A percentile compares a stretch with the other conserved stretches of the same genome.
These are phyloP conservation scores for Nycticryphes semicollaris DNA, from an alignment of 2,113 vertebrate genomes.

Conservation along the genomic window DNA sequence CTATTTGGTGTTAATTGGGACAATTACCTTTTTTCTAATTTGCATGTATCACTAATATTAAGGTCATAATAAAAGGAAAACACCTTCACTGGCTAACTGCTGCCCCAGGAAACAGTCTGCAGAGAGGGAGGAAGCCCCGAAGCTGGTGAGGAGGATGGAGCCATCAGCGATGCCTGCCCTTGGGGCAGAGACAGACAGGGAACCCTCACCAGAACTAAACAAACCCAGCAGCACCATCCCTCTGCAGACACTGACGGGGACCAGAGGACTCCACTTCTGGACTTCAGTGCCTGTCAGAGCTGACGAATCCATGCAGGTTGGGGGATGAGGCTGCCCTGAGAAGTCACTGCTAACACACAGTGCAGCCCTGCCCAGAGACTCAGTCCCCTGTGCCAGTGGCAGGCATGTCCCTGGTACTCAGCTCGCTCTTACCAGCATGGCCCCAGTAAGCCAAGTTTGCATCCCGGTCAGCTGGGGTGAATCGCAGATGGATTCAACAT, in stretches of 20 bases:
- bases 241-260: accelerated
- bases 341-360: neutral
- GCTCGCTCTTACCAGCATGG: neutral
- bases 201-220: neutral
- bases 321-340: neutral
- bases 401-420: accelerated
- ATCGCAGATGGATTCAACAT: accelerated
- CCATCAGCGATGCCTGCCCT: accelerated
- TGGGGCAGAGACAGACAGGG: accelerated
- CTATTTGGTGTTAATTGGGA: conserved; percentile 60
- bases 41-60: conserved; percentile 48
- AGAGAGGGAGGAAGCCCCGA: neutral
- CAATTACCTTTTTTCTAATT: conserved; percentile 44
- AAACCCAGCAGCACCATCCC: neutral
- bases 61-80: neutral
- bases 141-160: neutral
- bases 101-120: neutral
- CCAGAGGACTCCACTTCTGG: neutral
- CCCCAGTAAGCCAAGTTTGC: accelerated
- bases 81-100: neutral
- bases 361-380: neutral
- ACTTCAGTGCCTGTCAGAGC: neutral
- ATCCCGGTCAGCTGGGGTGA: accelerated
- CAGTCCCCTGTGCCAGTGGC: accelerated
- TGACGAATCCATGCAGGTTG: accelerated